Conservation (phyloP, 92 coral and sea anemone species). For the Epizoanthus illoricatus region DNA sequence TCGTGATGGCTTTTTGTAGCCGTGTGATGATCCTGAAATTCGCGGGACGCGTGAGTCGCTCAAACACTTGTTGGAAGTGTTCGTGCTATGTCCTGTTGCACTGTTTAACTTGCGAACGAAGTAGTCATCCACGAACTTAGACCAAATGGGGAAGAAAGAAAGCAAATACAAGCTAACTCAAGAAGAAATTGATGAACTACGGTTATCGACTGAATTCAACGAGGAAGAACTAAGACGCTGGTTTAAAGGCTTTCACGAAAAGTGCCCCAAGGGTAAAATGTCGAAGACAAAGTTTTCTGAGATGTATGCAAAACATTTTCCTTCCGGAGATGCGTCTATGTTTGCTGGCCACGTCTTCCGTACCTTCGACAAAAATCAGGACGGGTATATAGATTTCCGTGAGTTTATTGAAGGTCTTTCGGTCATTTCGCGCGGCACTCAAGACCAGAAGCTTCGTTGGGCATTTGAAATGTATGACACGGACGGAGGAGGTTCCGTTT, state of each 20-base stretch:
- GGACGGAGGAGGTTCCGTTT: conserved; percentile 93
- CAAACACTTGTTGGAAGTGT: conserved; percentile 15
- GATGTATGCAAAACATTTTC: conserved; percentile 83
- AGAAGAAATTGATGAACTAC: conserved; percentile 81
- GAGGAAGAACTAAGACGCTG: conserved; percentile 91
- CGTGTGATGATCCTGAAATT: conserved; percentile 19
- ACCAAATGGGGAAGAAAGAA: conserved; percentile 74
- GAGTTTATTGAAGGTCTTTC: conserved; percentile 97
- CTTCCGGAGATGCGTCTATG: conserved; percentile 85
- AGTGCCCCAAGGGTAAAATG: conserved; percentile 95
- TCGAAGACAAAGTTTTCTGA: conserved; percentile 90
- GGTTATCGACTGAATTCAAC: conserved; percentile 86
- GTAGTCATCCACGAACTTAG: conserved; percentile 2
- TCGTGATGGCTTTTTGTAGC: conserved; percentile 30
- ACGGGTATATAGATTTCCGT: conserved; percentile 93
- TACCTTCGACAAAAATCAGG: conserved; percentile 96
- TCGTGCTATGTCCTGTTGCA: conserved; percentile 9
- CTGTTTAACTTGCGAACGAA: conserved; percentile 12
- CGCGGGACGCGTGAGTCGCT: not conserved
- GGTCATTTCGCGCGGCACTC: conserved; percentile 85
- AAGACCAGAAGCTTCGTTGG: conserved; percentile 96
- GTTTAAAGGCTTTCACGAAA: conserved; percentile 89
- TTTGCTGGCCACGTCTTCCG: conserved; percentile 98
- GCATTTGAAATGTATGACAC: conserved; percentile 98
- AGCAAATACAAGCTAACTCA: conserved; percentile 70